Base-by-base conservation (phyloP, 2,888 invertebrate genomes). In the Chironomus tentans region DNA sequence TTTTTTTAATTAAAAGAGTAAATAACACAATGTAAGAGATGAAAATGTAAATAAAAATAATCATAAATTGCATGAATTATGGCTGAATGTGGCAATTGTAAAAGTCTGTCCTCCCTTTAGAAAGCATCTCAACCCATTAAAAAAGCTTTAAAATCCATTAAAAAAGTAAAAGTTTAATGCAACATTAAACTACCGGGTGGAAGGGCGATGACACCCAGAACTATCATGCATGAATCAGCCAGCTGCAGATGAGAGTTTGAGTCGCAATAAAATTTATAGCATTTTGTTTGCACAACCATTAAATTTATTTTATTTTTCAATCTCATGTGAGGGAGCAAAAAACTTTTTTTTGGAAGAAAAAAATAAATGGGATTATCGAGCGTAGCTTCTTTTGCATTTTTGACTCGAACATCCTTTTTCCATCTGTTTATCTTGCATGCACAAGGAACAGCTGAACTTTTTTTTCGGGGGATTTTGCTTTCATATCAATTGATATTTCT, bases 1-100 rank as follows among this genome's bases (percentile, higher is more conserved):
- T 65, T 12, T 61, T 70, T 72, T 72, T 72, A 72, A 72, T 72
- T 72, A 72, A 72, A 71, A 65, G 50, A 72, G 61, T 72, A 72
- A 61, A 72, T 62, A 72, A 28, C 28, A 18, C 56, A 56, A 18
- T 56, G 15, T 56, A 56, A 18, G 62, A 22, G 15, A 18, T 22
- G 61, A 38, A n/a, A 72, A 62, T 72, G 62, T 72, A 72, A 72
- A 62, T 72, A 72, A 72, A 72, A 72, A 72, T 62, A 61, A 72
- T 72, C 28, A 72, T 72, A 72, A 72, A 72, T 72, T 72, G 61
- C 21, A 22, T 65, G 65, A 65, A 24, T 65, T 65, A 65, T 65
- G 65, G 21, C 22, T 6, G 2, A 18, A 56, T n/a, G 48, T 28
- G 46, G 70, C 15, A 70, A 70, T 38, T 18, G 70, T 24, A 6